Conservation (phyloP, 2,888 invertebrate genomes). For the Aphidoletes aphidimyza region DNA sequence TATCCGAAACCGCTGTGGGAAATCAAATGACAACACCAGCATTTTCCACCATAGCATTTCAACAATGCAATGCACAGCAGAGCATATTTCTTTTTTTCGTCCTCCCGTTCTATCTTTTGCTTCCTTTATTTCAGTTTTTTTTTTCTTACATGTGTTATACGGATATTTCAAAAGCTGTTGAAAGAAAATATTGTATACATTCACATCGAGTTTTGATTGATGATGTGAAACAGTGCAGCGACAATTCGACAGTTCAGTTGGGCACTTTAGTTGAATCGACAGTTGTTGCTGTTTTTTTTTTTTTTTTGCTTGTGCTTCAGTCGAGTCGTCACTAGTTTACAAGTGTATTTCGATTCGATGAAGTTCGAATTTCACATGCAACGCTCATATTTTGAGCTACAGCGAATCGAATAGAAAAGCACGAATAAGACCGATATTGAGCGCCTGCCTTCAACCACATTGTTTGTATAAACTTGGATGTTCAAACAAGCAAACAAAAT, state of each 20-base stretch:
- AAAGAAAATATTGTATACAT: conserved; percentile 23
- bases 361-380: background rate
- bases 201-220: conserved; percentile 15
- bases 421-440: too few species aligned
- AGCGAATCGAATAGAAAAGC: too few species aligned
- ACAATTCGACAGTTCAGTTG: background rate
- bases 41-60: background rate
- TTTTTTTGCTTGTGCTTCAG: too few species aligned
- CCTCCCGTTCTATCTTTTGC: background rate
- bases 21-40: background rate
- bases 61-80: background rate
- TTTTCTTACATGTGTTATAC: background rate
- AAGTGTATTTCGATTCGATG: background rate
- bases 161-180: background rate
- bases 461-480: background rate
- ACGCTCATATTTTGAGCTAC: too few species aligned
- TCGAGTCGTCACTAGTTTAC: background rate
- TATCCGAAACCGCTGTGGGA: background rate
- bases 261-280: background rate
- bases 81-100: background rate
- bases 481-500: conserved; percentile 14
- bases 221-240: background rate
- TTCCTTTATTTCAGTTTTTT: too few species aligned
- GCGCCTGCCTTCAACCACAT: too few species aligned
- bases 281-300: too few species aligned